Conservation (phyloP, 2,888 invertebrate genomes). For the Stenolophus ochropezus region DNA sequence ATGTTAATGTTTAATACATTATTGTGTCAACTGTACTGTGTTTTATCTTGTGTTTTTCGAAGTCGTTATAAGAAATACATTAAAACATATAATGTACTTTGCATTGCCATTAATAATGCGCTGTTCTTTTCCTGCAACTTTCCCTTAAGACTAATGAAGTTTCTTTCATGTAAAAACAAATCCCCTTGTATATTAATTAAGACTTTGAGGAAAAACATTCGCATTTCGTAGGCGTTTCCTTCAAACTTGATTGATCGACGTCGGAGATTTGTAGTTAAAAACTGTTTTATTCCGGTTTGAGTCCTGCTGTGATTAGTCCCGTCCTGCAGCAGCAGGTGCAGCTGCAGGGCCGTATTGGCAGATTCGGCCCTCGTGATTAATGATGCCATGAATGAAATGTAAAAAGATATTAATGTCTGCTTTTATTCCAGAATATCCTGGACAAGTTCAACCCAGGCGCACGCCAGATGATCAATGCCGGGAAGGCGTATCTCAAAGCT, state of each 20-base stretch:
- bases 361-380: slow-evolving; percentile 27
- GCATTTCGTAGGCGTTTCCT: not conserved
- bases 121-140: not conserved
- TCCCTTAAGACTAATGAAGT: not conserved
- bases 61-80: not conserved
- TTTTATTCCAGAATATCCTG: slow-evolving; percentile 88
- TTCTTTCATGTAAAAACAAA: not conserved
- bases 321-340: slow-evolving; percentile 19
- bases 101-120: not conserved
- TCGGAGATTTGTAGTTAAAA: slow-evolving; percentile 42
- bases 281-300: slow-evolving; percentile 42
- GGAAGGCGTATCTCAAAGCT: slow-evolving; percentile 95
- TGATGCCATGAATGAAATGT: slow-evolving; percentile 28
- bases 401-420: slow-evolving; percentile 43
- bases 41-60: too few species aligned
- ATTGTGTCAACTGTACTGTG: too few species aligned
- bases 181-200: slow-evolving; percentile 9
- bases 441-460: slow-evolving; percentile 97
- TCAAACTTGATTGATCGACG: slow-evolving; percentile 32
- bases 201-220: not conserved
- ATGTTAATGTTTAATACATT: too few species aligned
- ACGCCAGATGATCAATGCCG: slow-evolving; percentile 93
- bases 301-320: slow-evolving; percentile 43
- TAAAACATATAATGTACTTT: not conserved
- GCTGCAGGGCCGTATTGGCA: slow-evolving; percentile 15